phyloP scores from a whole-genome alignment of 2,113 vertebrate genomes.

The Paratilapia polleni region DNA sequence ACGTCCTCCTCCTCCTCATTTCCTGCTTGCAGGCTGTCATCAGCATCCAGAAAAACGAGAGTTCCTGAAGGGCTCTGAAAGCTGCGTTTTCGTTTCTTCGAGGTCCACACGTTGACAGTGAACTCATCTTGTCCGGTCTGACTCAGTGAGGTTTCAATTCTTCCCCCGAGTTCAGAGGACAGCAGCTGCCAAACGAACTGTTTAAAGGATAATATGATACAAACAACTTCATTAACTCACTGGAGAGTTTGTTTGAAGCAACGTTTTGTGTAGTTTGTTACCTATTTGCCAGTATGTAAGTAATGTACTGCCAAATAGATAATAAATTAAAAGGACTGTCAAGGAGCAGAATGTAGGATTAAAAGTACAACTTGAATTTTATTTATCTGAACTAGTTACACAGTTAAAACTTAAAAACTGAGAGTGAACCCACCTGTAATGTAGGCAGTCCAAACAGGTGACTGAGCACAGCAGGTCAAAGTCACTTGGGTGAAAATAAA shows the following conservation, averaged over 20 bases:
- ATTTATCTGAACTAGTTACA: neutral
- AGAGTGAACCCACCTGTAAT: neutral
- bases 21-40: constrained; percentile 18
- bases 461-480: neutral
- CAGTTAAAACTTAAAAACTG: neutral
- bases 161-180: neutral
- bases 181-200: neutral
- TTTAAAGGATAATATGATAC: neutral
- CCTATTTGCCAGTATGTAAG: too few relatives aligned
- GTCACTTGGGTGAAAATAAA: too few relatives aligned
- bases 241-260: neutral
- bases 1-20: neutral
- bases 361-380: neutral
- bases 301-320: neutral
- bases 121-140: neutral
- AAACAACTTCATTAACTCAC: neutral
- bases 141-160: neutral
- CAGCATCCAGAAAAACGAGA: neutral
- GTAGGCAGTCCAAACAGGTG: neutral
- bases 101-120: neutral
- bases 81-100: neutral
- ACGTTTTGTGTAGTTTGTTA: neutral
- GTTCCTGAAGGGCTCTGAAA: constrained; percentile 29
- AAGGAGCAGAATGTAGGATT: neutral
- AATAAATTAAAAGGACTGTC: neutral